phyloP scores from a whole-genome alignment of 2,113 vertebrate genomes.

The Trematocara nigrifrons region DNA sequence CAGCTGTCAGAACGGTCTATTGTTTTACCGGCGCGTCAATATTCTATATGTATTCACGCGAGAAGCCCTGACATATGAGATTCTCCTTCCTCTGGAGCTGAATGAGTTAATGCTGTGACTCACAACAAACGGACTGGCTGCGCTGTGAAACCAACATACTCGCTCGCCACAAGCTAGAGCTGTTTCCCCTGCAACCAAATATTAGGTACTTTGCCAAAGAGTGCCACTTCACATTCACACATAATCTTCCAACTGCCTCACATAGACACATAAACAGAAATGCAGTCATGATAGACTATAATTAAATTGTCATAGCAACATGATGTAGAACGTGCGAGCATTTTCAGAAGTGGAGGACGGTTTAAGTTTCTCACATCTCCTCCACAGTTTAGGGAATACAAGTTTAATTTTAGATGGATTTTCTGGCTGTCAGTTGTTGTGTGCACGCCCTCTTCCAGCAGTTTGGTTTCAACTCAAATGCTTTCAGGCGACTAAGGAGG shows the following conservation, averaged over 20 bases:
- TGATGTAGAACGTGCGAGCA: neutral
- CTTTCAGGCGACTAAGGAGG: neutral
- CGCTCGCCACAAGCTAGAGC: slow-evolving; percentile 28
- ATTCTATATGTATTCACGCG: neutral
- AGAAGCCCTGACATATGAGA: neutral
- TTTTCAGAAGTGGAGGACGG: slow-evolving; percentile 30
- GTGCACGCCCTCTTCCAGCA: neutral
- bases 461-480: neutral
- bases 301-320: slow-evolving; percentile 64
- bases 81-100: neutral
- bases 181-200: slow-evolving; percentile 17
- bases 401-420: slow-evolving; percentile 26
- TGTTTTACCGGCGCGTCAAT: neutral
- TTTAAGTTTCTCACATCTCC: slow-evolving; percentile 28
- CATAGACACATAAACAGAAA: slow-evolving; percentile 29
- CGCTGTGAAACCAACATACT: slow-evolving; percentile 35
- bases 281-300: slow-evolving; percentile 26
- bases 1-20: neutral
- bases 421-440: neutral
- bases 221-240: slow-evolving; percentile 48
- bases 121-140: slow-evolving; percentile 25
- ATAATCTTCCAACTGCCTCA: slow-evolving; percentile 41
- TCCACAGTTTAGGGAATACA: neutral
- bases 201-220: slow-evolving; percentile 29
- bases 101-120: slow-evolving; percentile 40